Evolutionary conservation across 2,113 vertebrate genomes (phyloP), one percentile per base, ranked within the genome.

Genomic region (Alaudala cheleensis): DNA sequence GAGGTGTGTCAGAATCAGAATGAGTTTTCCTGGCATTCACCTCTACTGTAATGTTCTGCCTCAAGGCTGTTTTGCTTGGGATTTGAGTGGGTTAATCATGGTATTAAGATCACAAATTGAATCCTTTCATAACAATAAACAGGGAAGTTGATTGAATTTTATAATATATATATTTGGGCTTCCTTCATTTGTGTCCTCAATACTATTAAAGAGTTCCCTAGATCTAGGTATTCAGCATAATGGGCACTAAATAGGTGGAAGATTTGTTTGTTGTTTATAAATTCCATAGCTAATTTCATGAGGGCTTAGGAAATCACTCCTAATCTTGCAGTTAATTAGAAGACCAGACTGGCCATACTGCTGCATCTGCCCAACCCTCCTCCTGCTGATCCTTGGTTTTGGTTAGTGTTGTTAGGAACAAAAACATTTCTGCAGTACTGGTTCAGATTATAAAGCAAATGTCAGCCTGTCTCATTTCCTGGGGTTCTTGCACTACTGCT

Each of bases 141-240:
- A 57, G 64, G 62, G 42, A 88, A 95, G 66, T 92, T 94, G 96
- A 96, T 94, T 95, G 83, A 95, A 81, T 96, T 94, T 73, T 89
- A 65, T 42, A 31, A 58, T 26, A 25, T 21, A 25, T 34, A 1
- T 72, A 49, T 90, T 95, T 58, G 64, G 58, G 20, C 16, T 86
- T 70, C 34, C 74, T 73, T 65, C 20, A 28, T 86, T 96, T 90
- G 29, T 83, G 66, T 86, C 34, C 53, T 82, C 69, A 67, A 34
- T 34, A 47, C 33, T 81, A 65, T 62, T 73, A 66, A 90, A 57
- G 26, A 58, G 14, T 86, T 90, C 25, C 33, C 17, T 78, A 42
- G 49, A 29, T 93, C 71, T 47, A 80, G 29, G 62, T 69, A 76
- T 86, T 74, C 26, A 93, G 83, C 51, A 80, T 90, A 72, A 94